Percentiles rank a stretch among this genome's conserved stretches.
phyloP scores from a whole-genome alignment of 2,888 invertebrate species.

The Phrixothrix hirtus region DNA sequence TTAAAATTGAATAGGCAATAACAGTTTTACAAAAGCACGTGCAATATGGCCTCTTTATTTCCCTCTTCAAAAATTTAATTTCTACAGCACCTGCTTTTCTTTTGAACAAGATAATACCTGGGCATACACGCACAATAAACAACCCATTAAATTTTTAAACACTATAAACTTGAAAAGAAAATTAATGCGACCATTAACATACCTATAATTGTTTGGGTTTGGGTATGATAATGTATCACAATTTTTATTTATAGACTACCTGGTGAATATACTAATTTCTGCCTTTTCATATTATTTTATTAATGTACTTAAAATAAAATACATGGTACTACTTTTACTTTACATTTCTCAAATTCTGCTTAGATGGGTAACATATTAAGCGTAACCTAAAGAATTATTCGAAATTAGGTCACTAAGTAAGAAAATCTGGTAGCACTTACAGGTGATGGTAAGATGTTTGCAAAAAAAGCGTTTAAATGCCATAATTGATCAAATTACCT shows the following conservation, averaged over 20 bases:
- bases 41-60: slow-evolving; percentile 19
- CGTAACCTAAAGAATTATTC: no score
- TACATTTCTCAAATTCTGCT: no score
- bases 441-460: no score
- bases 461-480: not conserved
- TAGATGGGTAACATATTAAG: no score
- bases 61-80: slow-evolving; percentile 32
- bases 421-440: no score
- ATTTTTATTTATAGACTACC: no score
- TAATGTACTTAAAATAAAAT: no score
- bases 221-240: no score
- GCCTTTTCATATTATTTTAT: no score
- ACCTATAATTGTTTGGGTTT: no score
- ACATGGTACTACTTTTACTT: no score
- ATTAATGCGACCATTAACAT: slow-evolving; percentile 18
- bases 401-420: slow-evolving; percentile 9
- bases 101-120: slow-evolving; percentile 32
- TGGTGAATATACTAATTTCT: no score
- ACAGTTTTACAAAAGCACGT: slow-evolving; percentile 19
- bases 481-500: slow-evolving; percentile 20
- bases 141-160: slow-evolving; percentile 32
- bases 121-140: slow-evolving; percentile 29
- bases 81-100: slow-evolving; percentile 38
- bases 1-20: slow-evolving; percentile 11
- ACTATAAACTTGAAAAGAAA: slow-evolving; percentile 23